Percentiles rank a stretch among this genome's conserved stretches.
These are phyloP conservation scores for Megalonaias nervosa DNA, from an alignment of 1,140 invertebrate genomes.

Conservation along the genomic window DNA sequence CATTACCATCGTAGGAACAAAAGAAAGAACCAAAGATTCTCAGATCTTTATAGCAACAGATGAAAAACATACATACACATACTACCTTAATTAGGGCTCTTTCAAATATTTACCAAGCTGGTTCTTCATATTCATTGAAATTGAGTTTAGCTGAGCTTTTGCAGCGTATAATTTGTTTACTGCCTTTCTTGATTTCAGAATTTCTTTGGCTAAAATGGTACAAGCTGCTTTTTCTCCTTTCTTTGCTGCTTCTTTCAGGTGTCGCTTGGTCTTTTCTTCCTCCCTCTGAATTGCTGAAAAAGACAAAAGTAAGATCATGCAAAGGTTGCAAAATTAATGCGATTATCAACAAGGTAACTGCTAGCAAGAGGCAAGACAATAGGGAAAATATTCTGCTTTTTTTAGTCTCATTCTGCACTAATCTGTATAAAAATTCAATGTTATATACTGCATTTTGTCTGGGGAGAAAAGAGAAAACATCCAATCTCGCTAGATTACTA, in stretches of 20 bases:
- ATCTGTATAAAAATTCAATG: background rate
- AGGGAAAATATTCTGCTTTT: too few relatives aligned
- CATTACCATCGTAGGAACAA: background rate
- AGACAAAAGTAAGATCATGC: background rate
- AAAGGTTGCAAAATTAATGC: too few relatives aligned
- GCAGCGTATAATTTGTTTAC: slow-evolving; percentile 93
- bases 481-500: background rate
- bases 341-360: too few relatives aligned
- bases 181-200: slow-evolving; percentile 91
- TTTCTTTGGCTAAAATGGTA: slow-evolving; percentile 94
- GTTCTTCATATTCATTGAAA: slow-evolving; percentile 98
- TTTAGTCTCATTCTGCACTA: too few relatives aligned
- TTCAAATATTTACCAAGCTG: slow-evolving; percentile 83
- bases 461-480: background rate
- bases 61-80: background rate
- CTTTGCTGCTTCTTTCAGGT: slow-evolving; percentile 96
- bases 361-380: too few relatives aligned
- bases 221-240: slow-evolving; percentile 97
- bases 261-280: slow-evolving; percentile 96
- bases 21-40: background rate
- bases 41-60: background rate
- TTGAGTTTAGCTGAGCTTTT: slow-evolving; percentile 98
- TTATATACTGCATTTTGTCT: too few relatives aligned
- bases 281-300: slow-evolving; percentile 90
- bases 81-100: background rate